Conservation (phyloP, 35 echinoderm and acorn worm genomes). For the Stichopus chloronotus region DNA sequence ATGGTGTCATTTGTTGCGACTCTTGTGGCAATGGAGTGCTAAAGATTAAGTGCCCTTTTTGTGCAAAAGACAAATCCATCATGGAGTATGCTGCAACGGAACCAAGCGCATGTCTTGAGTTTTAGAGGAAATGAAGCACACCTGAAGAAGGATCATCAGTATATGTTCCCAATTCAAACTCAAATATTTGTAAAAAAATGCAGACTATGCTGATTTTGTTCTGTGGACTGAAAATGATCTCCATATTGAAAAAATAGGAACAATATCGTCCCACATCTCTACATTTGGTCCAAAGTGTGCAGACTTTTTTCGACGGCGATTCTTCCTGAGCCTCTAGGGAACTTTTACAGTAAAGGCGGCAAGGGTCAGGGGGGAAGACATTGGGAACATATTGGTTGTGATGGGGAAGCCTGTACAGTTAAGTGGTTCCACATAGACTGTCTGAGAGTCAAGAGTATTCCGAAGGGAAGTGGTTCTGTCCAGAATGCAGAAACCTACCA, state of each 20-base stretch:
- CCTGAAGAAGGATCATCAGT: too few species aligned
- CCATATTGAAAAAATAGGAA: constrained; percentile 48
- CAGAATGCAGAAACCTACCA: constrained; percentile 33
- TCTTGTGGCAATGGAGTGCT: too few species aligned
- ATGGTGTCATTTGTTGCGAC: too few species aligned
- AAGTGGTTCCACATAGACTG: constrained; percentile 10
- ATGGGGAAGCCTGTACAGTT: constrained; percentile 14
- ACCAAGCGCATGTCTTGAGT: too few species aligned
- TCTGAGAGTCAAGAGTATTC: constrained; percentile 5
- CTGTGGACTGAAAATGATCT: constrained; percentile 2
- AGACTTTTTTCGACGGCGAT: constrained; percentile 8
- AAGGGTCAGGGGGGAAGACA: background rate
- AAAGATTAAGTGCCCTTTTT: too few species aligned
- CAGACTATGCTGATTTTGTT: background rate
- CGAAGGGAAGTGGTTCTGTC: constrained; percentile 33
- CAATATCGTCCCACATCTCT: too few species aligned
- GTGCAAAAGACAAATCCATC: too few species aligned
- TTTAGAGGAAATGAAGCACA: too few species aligned
- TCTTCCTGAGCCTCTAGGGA: constrained; percentile 24
- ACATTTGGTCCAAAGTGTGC: too few species aligned
- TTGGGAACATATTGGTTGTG: constrained; percentile 13
- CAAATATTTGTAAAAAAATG: too few species aligned
- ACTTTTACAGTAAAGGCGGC: constrained; percentile 18
- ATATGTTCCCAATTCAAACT: too few species aligned
- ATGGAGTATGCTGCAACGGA: too few species aligned